A percentile compares a stretch with the other conserved stretches of the same genome.
Evolutionary conservation across 1,140 invertebrate genomes (phyloP).

Genomic region (Probaryconus sp.): DNA sequence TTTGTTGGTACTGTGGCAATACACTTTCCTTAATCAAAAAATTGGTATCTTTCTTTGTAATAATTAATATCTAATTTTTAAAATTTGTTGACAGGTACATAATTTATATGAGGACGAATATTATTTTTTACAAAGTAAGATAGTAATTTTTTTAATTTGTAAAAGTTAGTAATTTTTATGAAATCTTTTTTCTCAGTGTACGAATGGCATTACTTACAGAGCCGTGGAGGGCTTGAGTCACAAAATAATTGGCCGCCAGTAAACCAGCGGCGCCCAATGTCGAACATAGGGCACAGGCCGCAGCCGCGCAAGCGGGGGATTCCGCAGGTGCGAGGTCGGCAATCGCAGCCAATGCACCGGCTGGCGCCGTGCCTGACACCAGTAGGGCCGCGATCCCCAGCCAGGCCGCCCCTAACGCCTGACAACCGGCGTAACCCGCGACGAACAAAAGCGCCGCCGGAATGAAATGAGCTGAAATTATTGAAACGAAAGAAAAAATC

Average conservation of each 20-base stretch:
- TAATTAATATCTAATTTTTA: too few relatives aligned
- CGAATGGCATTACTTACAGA: constrained; percentile 78
- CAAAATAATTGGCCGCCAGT: constrained; percentile 81
- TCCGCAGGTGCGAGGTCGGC: constrained; percentile 80
- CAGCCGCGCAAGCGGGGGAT: constrained; percentile 77
- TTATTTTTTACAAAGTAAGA: too few relatives aligned
- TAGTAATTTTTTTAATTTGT: too few relatives aligned
- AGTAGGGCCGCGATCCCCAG: constrained; percentile 80
- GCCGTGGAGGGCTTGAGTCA: constrained; percentile 80
- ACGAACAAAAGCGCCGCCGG: constrained; percentile 81
- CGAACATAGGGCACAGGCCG: constrained; percentile 80
- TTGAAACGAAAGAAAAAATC: constrained; percentile 7
- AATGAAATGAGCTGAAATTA: constrained; percentile 79
- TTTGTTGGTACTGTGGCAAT: too few relatives aligned
- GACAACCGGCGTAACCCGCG: constrained; percentile 80
- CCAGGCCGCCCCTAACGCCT: constrained; percentile 80
- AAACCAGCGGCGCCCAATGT: constrained; percentile 80
- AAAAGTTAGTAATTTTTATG: too few relatives aligned
- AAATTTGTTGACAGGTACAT: too few relatives aligned
- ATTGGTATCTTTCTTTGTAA: too few relatives aligned
- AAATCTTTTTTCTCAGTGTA: too few relatives aligned
- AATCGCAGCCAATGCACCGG: constrained; percentile 80
- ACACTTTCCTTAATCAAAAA: too few relatives aligned
- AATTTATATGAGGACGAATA: too few relatives aligned
- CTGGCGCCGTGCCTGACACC: constrained; percentile 80